Evolutionary conservation across 2,888 invertebrate genomes (phyloP), one percentile per base, ranked within the genome.

Genomic region (Caenorhabditis doughertyi): DNA sequence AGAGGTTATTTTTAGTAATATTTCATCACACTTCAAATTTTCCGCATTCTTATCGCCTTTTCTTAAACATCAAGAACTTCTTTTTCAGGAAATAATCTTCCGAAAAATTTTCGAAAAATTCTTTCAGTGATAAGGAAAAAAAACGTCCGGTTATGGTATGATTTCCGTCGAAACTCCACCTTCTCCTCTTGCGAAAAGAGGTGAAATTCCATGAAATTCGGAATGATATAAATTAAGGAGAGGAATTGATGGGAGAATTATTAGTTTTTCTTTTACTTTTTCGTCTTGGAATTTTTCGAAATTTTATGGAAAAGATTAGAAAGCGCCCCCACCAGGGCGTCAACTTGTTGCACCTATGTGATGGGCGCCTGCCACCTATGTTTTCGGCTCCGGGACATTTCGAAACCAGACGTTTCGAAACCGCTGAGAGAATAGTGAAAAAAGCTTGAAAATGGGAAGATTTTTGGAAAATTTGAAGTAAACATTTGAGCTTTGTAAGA

Each of bases 61-160:
- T 47, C 39, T 39, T 39, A 18, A 47, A 47, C n/a, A n/a, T 47
- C 44, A 4, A 18, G 44, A 47, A 47, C n/a, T 42, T 11, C 16
- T 42, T 42, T 42, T 47, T 39, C 39, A 39, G n/a, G n/a, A n/a
- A n/a, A 35, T 35, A 7, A 9, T 35, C 35, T 9, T 4, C n/a
- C n/a, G 1, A 42, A 9, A 9, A n/a, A 55, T 47, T 42, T 71
- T 8, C 21, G 47, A 25, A 35, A 42, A 35, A 32, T 70, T 56
- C 81, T n/a, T 29, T 51, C 55, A 21, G 9, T 47, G 4, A n/a
- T 18, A 47, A 18, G 4, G 44, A 18, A 18, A 18, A 47, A 13
- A 47, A 29, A 23, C 39, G 58, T 58, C 82, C 18, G 32, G 29
- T 3, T 18, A 47, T 47, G 18, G 44, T 18, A 47, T 47, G 44